Evolutionary conservation across 2,888 invertebrate genomes (phyloP).

Genomic region (Neoaliturus tenellus): DNA sequence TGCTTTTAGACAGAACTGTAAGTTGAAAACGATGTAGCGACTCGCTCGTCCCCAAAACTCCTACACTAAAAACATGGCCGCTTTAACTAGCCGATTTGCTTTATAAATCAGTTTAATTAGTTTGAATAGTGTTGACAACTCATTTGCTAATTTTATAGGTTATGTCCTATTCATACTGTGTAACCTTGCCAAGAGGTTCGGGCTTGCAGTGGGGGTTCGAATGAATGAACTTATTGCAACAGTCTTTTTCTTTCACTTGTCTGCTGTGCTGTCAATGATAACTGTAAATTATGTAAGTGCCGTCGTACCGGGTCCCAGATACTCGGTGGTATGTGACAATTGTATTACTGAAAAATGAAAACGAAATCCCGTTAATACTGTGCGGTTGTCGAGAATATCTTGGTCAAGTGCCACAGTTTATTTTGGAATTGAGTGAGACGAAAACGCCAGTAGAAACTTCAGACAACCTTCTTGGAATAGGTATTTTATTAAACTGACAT

Average conservation of each 20-base stretch:
- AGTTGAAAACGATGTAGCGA: conserved; percentile 51
- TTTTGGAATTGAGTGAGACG: conserved; percentile 58
- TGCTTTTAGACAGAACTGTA: conserved; percentile 31
- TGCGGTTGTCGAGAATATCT: conserved; percentile 54
- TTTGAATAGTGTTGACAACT: background rate
- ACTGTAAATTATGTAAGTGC: conserved; percentile 42
- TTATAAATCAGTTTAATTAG: background rate
- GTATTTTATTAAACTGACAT: background rate
- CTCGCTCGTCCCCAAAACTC: conserved; percentile 57
- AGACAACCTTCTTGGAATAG: conserved; percentile 28
- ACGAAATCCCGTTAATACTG: conserved; percentile 56
- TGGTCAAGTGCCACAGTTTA: conserved; percentile 60
- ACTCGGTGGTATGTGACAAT: conserved; percentile 32
- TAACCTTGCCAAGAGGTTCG: conserved; percentile 34
- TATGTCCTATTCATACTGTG: conserved; percentile 45
- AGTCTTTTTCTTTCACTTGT: conserved; percentile 37
- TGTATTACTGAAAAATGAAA: conserved; percentile 52
- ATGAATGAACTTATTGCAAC: conserved; percentile 57
- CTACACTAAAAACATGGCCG: conserved; percentile 59
- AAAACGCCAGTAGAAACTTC: conserved; percentile 52
- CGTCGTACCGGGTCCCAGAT: background rate
- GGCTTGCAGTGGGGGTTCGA: conserved; percentile 34
- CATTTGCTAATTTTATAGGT: conserved; percentile 37
- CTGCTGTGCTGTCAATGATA: conserved; percentile 36
- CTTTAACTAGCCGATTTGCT: conserved; percentile 32